These are phyloP conservation scores for Drosophila nr. perissopoda DNA, from an alignment of 2,888 invertebrate species.

Conservation along the genomic window DNA sequence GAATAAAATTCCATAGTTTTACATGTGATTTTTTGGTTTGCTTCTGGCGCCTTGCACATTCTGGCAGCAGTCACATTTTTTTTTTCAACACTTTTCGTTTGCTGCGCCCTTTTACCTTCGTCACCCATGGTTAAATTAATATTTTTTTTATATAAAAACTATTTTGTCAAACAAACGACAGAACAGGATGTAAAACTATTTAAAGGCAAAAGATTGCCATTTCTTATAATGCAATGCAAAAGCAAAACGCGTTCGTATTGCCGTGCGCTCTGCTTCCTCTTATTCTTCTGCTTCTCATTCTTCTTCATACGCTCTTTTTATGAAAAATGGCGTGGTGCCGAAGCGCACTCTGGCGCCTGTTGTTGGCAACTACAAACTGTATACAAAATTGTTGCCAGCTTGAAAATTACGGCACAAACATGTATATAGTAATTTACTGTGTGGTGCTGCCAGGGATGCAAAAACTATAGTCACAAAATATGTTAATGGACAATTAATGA, in stretches of 20 bases:
- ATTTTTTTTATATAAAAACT: not conserved
- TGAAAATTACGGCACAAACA: conserved; percentile 34
- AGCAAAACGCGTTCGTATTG: conserved; percentile 28
- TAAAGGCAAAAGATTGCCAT: conserved; percentile 3
- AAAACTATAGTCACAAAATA: not conserved
- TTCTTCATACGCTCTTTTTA: conserved; percentile 25
- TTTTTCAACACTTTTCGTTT: conserved; percentile 6
- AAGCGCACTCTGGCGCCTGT: conserved; percentile 44
- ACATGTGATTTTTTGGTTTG: conserved; percentile 26
- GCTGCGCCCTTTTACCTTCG: conserved; percentile 14
- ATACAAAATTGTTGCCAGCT: conserved; percentile 52
- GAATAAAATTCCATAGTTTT: conserved; percentile 6
- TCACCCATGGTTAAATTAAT: conserved; percentile 14
- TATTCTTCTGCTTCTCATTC: conserved; percentile 25
- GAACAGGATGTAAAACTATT: not conserved
- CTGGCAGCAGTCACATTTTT: conserved; percentile 27
- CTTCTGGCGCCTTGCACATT: not conserved
- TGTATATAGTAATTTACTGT: conserved; percentile 25
- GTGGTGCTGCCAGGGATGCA: conserved; percentile 34
- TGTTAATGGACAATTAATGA: not conserved
- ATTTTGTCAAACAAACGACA: not conserved
- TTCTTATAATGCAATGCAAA: conserved; percentile 20
- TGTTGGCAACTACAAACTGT: not conserved
- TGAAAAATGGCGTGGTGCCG: conserved; percentile 66
- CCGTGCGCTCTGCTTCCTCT: conserved; percentile 28